Evolutionary conservation across 2,797 vertebrate species (phyloP).

Genomic region (Perodicticus potto): DNA sequence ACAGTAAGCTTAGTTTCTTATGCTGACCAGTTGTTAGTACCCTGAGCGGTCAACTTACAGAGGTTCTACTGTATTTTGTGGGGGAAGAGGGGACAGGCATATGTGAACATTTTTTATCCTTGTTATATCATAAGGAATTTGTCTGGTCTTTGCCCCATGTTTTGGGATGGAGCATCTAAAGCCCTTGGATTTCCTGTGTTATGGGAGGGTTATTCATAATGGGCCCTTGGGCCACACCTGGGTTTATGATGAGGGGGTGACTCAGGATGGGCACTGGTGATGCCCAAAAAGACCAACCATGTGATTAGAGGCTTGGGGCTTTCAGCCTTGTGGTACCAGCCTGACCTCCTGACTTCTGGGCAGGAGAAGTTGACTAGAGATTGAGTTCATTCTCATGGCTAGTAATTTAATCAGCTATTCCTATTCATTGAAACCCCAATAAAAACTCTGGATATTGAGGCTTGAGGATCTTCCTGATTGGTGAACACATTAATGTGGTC

Average conservation of each 20-base stretch:
- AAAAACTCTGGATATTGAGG: too few relatives aligned
- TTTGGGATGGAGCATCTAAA: neutral
- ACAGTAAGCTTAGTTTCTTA: too few relatives aligned
- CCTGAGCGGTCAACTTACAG: too few relatives aligned
- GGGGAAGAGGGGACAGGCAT: neutral
- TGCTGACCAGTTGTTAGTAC: too few relatives aligned
- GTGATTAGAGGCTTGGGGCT: neutral
- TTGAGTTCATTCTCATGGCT: neutral
- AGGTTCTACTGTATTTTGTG: too few relatives aligned
- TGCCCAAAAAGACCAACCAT: neutral
- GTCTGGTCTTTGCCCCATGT: neutral
- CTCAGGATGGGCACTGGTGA: neutral
- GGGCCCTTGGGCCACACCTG: neutral
- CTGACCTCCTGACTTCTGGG: neutral
- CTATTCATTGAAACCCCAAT: neutral
- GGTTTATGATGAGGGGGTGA: neutral
- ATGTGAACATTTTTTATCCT: neutral
- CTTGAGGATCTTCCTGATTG: too few relatives aligned
- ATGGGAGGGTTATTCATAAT: neutral
- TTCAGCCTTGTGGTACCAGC: neutral
- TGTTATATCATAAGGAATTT: neutral
- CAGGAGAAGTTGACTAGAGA: too few relatives aligned
- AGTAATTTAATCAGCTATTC: neutral
- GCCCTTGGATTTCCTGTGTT: neutral
- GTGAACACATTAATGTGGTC: neutral